Base-by-base conservation (phyloP, 1,140 invertebrate genomes). In the Ganaspis sp. region DNA sequence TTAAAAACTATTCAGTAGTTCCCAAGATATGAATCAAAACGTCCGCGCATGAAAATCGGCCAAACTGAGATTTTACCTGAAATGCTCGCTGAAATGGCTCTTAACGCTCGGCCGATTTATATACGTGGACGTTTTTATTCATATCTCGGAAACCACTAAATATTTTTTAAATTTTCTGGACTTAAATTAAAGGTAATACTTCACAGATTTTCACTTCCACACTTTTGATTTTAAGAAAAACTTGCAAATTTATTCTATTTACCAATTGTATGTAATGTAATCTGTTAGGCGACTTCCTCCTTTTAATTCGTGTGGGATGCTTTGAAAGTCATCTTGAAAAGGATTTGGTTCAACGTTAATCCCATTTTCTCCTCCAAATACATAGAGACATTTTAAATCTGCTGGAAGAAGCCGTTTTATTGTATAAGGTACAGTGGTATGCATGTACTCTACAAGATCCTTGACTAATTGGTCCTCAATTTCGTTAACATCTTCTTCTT, bases 231-330 rank as follows among this genome's bases (percentile, higher is more conserved):
- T 38, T 6, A 11, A 34, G 26, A 6, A n/a, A 15, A 71, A 26
- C 9, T 72, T 53, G 15, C 19, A 40, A 21, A 58, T 34, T n/a
- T 64, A 49, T 29, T 38, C 72, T 8, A 91, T 89, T 92, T 92
- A 96, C 96, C 97, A 97, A 87, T 95, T 95, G 89, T 96, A 98
- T 70, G 95, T 95, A 15, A 99, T 92, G 91, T 95, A 96, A 74
- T 96, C 94, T 5, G 95, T 96, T 3, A 99, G 91, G 82, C 94
- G 93, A 38, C 97, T 88, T 0, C 98, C 98, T 19, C 97, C 98
- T 91, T 98, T 97, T 82, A 93, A 92, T 83, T 93, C 77, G 90
- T 96, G 93, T 23, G 92, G 87, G 81, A 90, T 85, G 38, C 93
- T 91, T 75, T 89, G 74, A 86, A 93, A 96, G 58, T 94, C 93